Conservation (phyloP, 2,797 vertebrate species). For the Danio kyathit region DNA sequence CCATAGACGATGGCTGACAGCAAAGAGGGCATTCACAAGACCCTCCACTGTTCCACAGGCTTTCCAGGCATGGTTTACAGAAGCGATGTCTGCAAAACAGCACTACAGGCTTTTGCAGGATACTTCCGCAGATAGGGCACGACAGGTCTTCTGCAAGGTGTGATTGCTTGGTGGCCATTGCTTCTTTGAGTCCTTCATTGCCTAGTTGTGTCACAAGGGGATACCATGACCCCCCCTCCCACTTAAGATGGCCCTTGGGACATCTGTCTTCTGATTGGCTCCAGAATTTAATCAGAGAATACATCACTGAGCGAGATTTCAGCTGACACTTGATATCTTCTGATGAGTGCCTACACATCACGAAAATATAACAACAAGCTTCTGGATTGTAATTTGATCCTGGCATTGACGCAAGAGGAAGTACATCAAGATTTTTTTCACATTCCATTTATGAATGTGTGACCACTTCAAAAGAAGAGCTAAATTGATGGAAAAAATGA, state of each 20-base stretch:
- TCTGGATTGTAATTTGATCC: not conserved
- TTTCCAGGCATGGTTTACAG: slow-evolving; percentile 83
- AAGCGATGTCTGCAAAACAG: slow-evolving; percentile 87
- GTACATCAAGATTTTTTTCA: not conserved
- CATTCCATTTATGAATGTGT: not conserved
- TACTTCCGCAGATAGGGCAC: slow-evolving; percentile 87
- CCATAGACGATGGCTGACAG: slow-evolving; percentile 77
- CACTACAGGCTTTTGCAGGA: slow-evolving; percentile 84
- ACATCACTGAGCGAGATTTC: not conserved
- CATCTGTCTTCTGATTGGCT: slow-evolving; percentile 49
- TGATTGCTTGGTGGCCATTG: slow-evolving; percentile 71
- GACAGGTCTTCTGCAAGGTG: slow-evolving; percentile 80
- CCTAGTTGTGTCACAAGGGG: slow-evolving; percentile 53
- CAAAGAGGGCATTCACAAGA: slow-evolving; percentile 83
- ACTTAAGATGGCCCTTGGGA: slow-evolving; percentile 57
- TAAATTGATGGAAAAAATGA: not conserved
- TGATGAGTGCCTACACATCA: not conserved
- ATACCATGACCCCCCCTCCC: slow-evolving; percentile 69
- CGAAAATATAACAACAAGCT: slow-evolving; percentile 1
- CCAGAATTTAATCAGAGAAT: not conserved
- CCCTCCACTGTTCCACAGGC: slow-evolving; percentile 75
- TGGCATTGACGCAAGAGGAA: not conserved
- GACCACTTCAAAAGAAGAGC: not conserved
- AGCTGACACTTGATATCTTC: slow-evolving; percentile 3
- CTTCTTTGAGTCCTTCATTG: slow-evolving; percentile 60